A percentile compares a stretch with the other conserved stretches of the same genome.
phyloP scores from a whole-genome alignment of 2,888 invertebrate genomes.

The Penaeus monodon region DNA sequence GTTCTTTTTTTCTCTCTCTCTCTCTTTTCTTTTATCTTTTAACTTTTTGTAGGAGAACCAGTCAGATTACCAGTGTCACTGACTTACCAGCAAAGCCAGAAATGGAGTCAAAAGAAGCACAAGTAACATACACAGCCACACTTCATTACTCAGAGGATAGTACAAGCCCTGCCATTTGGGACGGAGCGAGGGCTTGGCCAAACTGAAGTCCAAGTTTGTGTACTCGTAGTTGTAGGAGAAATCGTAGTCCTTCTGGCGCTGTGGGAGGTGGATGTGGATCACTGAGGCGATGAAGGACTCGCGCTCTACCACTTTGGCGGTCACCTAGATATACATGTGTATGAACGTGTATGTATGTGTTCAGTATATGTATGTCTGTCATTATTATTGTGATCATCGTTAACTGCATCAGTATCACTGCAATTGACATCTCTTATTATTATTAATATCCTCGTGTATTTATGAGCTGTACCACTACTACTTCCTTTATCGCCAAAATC shows the following conservation, averaged over 20 bases:
- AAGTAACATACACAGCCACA: background rate
- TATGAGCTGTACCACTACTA: too few species aligned
- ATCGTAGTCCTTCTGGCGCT: conserved; percentile 14
- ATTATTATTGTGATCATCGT: too few species aligned
- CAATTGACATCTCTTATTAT: too few species aligned
- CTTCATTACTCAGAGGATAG: conserved; percentile 33
- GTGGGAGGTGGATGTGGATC: conserved; percentile 16
- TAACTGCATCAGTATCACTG: too few species aligned
- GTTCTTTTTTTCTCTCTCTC: too few species aligned
- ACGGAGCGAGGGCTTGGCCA: conserved; percentile 36
- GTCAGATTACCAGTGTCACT: background rate
- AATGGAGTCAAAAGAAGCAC: background rate
- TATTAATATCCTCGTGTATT: too few species aligned
- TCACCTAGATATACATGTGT: conserved; percentile 22
- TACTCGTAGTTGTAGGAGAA: conserved; percentile 34
- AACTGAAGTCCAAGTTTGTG: conserved; percentile 13
- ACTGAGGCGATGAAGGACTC: conserved; percentile 20
- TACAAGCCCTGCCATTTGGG: conserved; percentile 37
- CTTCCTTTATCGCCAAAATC: too few species aligned
- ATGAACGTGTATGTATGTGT: background rate
- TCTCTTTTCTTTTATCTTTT: too few species aligned
- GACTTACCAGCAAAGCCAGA: background rate
- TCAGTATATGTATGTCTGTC: background rate
- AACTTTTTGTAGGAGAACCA: too few species aligned
- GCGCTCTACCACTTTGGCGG: conserved; percentile 3